Conservation (phyloP, 2,113 vertebrate genomes). For the Dicrurus megarhynchus region DNA sequence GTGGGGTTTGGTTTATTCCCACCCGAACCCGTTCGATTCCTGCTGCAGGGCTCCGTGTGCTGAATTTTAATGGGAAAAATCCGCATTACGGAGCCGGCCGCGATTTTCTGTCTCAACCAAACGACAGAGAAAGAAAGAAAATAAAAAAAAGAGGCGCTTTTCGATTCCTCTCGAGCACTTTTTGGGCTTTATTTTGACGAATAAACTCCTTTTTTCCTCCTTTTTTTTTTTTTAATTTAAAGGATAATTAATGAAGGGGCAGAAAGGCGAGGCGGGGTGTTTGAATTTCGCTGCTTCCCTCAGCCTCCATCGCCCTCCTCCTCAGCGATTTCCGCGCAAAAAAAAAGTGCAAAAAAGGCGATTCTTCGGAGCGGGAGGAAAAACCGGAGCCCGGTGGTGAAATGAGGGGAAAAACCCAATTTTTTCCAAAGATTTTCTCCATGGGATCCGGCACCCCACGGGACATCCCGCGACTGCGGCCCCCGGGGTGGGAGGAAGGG, state of each 20-base stretch:
- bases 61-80: not conserved
- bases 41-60: not conserved
- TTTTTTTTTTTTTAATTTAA: not conserved
- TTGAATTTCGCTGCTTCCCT: not conserved
- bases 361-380: not conserved
- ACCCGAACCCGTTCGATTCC: not conserved
- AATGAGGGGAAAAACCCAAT: not conserved
- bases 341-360: not conserved
- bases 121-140: not conserved
- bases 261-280: not conserved
- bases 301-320: not conserved
- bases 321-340: not conserved
- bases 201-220: not conserved
- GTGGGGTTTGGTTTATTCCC: not conserved
- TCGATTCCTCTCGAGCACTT: not conserved
- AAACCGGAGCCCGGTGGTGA: not conserved
- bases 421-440: not conserved
- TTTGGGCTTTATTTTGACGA: not conserved
- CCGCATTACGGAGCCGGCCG: not conserved
- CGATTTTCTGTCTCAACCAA: not conserved
- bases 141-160: not conserved
- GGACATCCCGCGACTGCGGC: not conserved
- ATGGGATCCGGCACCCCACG: not conserved
- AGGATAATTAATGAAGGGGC: not conserved
- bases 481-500: not conserved